A percentile compares a stretch with the other conserved stretches of the same genome.
These are phyloP conservation scores for Brachystomella parvula DNA, from an alignment of 1,140 invertebrate species.

Conservation along the genomic window DNA sequence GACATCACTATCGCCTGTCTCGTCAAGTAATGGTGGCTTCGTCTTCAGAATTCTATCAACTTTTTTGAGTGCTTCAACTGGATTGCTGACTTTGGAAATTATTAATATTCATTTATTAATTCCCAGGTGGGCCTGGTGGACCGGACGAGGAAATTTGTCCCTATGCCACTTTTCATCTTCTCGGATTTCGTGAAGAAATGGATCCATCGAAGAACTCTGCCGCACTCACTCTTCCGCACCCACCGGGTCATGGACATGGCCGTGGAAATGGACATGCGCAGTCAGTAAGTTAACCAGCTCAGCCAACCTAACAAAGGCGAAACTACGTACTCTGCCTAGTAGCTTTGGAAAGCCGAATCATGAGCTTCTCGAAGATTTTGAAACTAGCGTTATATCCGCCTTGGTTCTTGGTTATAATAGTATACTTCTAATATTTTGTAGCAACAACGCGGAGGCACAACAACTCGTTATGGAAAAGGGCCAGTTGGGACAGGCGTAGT, in stretches of 20 bases:
- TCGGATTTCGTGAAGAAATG: constrained; percentile 91
- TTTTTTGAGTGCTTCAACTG: background rate
- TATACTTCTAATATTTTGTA: too few relatives aligned
- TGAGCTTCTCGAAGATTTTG: too few relatives aligned
- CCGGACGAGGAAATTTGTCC: constrained; percentile 91
- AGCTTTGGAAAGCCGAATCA: constrained; percentile 5
- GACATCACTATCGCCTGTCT: constrained; percentile 1
- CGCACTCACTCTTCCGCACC: constrained; percentile 81
- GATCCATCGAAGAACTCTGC: constrained; percentile 77
- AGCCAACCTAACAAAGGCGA: too few relatives aligned
- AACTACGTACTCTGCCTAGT: too few relatives aligned
- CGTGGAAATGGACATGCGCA: constrained; percentile 58
- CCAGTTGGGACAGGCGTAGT: constrained; percentile 39
- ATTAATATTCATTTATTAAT: background rate
- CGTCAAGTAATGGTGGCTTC: constrained; percentile 12
- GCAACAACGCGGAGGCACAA: constrained; percentile 56
- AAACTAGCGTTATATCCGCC: too few relatives aligned
- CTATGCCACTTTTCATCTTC: constrained; percentile 85
- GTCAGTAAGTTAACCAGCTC: too few relatives aligned
- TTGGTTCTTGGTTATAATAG: too few relatives aligned
- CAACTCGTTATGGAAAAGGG: constrained; percentile 62
- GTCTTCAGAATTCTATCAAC: constrained; percentile 8
- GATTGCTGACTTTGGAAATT: background rate
- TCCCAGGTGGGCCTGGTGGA: constrained; percentile 45
- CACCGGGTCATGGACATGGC: constrained; percentile 62